Percentiles rank a stretch among this genome's conserved stretches.
These are phyloP conservation scores for Cryptoblepharus egeriae DNA, from an alignment of 2,797 vertebrate species.

Conservation along the genomic window DNA sequence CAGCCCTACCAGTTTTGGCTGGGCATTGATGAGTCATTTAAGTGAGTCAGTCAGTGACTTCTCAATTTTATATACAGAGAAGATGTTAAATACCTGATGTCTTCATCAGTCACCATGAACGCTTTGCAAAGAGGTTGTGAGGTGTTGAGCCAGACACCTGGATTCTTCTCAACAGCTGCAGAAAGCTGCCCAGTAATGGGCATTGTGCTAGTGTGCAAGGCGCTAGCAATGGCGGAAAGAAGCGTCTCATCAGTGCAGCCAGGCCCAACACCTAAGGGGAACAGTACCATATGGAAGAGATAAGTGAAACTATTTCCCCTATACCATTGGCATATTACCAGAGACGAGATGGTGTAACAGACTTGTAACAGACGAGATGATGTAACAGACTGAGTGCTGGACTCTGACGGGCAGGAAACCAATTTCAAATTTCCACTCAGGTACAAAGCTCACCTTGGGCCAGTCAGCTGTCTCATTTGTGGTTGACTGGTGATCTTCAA, in stretches of 20 bases:
- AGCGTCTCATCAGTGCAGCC: slow-evolving; percentile 97
- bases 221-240: slow-evolving; percentile 94
- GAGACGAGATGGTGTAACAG: no score
- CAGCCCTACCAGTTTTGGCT: no score
- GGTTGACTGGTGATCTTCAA: no score
- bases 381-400: not conserved
- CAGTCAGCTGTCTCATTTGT: not conserved
- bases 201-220: slow-evolving; percentile 94
- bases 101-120: slow-evolving; percentile 97
- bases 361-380: no score
- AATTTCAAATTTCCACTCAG: not conserved
- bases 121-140: slow-evolving; percentile 96
- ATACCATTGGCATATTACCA: not conserved
- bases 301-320: not conserved
- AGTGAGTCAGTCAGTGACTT: no score
- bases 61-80: no score
- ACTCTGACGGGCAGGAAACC: no score
- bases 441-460: not conserved
- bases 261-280: slow-evolving; percentile 88
- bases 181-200: slow-evolving; percentile 98
- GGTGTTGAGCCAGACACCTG: slow-evolving; percentile 97
- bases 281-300: not conserved
- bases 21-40: no score
- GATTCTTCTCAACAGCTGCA: slow-evolving; percentile 97
- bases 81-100: slow-evolving; percentile 88